Base-by-base conservation (phyloP, 1,140 invertebrate species). In the Bombus cullumanus region DNA sequence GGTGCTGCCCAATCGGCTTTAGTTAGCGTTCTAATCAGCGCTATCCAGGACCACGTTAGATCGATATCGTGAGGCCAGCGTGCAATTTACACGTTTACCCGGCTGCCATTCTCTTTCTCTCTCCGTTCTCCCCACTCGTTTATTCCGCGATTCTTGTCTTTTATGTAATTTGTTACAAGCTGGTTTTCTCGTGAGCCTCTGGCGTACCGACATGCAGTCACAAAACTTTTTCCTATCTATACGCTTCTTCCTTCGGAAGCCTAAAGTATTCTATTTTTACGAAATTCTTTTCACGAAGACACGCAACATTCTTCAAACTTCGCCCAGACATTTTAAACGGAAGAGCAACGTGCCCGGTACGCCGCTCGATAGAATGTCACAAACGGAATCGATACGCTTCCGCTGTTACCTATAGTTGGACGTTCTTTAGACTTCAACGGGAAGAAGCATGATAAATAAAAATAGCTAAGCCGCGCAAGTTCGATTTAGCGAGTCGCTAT, bases 81-180 rank as follows among this genome's bases (percentile, higher is more conserved):
- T 72, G 77, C 77, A 89, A 74, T 85, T 81, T 85, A 81, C 84
- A 81, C 84, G 84, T 84, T 84, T 74, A 71, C 43, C 72, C 57
- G 62, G 39, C 43, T 68, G 59, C 84, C 78, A 39, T 81, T 87
- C 74, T 72, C 57, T 68, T 68, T 69, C 81, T 72, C 71, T 68
- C 43, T 68, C 73, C 43, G 31, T 81, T 64, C 59, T 59, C 74
- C 41, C 28, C 59, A 22, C 47, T 78, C 47, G 15, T 53, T 57
- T 66, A 34, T n/a, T 37, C 5, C 9, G 9, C 53, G 68, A 66
- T 89, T 68, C 69, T 68, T 76, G 68, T 84, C 88, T 69, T 89
- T 89, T 79, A 75, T 87, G 62, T 82, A 81, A 90, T 87, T 89
- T 39, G 73, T 68, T 76, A 64, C 68, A 47, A 73, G 25, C 85